Base-by-base conservation (phyloP, 2,113 vertebrate genomes). In the Mohoua ochrocephala region DNA sequence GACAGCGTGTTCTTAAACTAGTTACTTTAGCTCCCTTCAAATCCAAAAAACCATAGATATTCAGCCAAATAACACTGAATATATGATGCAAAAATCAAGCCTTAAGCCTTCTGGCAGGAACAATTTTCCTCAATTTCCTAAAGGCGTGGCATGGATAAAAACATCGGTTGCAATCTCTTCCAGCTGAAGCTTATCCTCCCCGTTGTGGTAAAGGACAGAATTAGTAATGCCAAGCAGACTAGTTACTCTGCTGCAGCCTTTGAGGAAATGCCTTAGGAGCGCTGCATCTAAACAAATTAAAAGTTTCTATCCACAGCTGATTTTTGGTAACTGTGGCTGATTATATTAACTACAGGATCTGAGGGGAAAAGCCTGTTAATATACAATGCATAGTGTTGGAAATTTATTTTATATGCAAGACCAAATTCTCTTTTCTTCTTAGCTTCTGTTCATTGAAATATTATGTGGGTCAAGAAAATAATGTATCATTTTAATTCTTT, bases 301-400 rank as follows among this genome's bases (percentile, higher is more conserved):
- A 78, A 39, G 9, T 57, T 83, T 76, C 11, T 71, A 44, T 84
- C 30, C 27, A 52, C 17, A 78, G 3, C 35, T 54, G 23, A 42
- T 37, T 59, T 91, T 89, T 82, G n/a, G 28, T 74, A 85, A 2
- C 11, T 30, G 12, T 65, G 23, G 7, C n/a, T 82, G 33, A 31
- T 78, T 47, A 52, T 47, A 31, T 39, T 60, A 65, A 18, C 27
- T 35, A 9, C 21, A 82, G 27, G 14, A 65, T 39, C 21, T 2
- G 2, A 70, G 31, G 15, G 0, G 3, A 45, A 64, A 84, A 65
- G 33, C 0, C 4, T 1, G 11, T 18, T 77, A 21, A 50, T 31
- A 59, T 10, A 37, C 10, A 37, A 31, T 30, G 16, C 2, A 11
- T 21, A 22, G 5, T 69, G 5, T 20, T 81, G 20, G 3, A 71